phyloP scores from a whole-genome alignment of 1,140 invertebrate species.

The Drosophila funebris region DNA sequence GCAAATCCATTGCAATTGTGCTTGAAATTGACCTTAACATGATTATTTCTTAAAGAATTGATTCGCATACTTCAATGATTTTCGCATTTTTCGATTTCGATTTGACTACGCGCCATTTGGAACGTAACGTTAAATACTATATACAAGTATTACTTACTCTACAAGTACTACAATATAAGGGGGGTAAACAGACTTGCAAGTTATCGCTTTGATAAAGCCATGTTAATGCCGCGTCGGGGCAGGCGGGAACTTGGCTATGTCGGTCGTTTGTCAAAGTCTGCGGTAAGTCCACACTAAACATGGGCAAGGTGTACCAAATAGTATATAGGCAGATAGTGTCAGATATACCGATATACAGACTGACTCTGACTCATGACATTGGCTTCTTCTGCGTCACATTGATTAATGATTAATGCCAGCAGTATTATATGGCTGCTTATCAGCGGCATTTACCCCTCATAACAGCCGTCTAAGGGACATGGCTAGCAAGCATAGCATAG shows the following conservation, averaged over 20 bases:
- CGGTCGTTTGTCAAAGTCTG: constrained; percentile 46
- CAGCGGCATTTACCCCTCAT: background rate
- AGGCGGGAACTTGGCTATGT: constrained; percentile 3
- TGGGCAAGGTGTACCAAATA: constrained; percentile 28
- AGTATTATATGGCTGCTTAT: background rate
- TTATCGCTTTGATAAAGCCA: constrained; percentile 25
- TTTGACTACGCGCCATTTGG: constrained; percentile 39
- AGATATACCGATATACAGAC: background rate
- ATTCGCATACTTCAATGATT: background rate
- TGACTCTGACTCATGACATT: constrained; percentile 23
- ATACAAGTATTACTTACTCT: background rate
- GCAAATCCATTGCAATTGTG: constrained; percentile 17
- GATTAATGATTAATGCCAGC: background rate
- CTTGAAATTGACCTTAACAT: constrained; percentile 33
- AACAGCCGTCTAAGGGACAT: background rate
- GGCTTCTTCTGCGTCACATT: constrained; percentile 13
- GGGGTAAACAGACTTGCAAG: constrained; percentile 20
- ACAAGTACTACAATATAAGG: constrained; percentile 2
- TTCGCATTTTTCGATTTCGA: background rate
- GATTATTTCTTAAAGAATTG: constrained; percentile 1
- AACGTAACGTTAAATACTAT: constrained; percentile 33
- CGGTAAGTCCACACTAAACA: constrained; percentile 26
- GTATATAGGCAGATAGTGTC: background rate
- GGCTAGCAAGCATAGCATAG: background rate
- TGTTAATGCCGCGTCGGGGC: constrained; percentile 29